Evolutionary conservation across 2,797 vertebrate genomes (phyloP), one percentile per base, ranked within the genome.

Genomic region (Clamator glandarius): DNA sequence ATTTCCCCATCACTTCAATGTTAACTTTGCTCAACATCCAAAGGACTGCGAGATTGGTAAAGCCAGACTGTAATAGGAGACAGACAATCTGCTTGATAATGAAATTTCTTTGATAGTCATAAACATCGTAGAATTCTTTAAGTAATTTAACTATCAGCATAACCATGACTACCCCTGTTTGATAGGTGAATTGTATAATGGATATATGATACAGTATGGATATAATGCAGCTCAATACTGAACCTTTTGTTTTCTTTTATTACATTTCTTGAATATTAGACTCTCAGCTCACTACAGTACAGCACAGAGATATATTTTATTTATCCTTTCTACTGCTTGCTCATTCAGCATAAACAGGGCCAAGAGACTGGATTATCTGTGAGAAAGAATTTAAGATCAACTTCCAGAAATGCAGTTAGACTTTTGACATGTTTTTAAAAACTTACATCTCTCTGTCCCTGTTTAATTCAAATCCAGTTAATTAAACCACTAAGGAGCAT

Each of bases 1-100:
- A 96, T 96, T 97, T 97, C 94, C 93, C 89, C 92, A 95, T 97
- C 90, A 88, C 68, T 97, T 95, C 94, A 90, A 90, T 93, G 95
- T 95, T 97, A 97, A 96, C 96, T 97, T 96, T 96, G 72, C 93
- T 96, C 92, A 51, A 96, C 94, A 94, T 96, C 96, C 94, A 93
- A 91, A 96, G 92, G 96, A 97, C 97, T 97, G 70, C 54, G 95
- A 92, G 85, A 87, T 96, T 92, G 88, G 80, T 93, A 80, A 93
- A 93, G 84, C 90, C 92, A 97, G 95, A 95, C 94, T 96, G 95
- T 68, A 94, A 96, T n/a, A 97, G 77, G 95, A 98, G 97, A 96
- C 69, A 94, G 94, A 96, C 90, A 89, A 95, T 92, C 87, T 96
- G 95, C 75, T 95, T 94, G 96, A 97, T 97, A 97, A 96, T 94